Conservation (phyloP, 2,113 vertebrate species). For the Bombycilla garrulus region DNA sequence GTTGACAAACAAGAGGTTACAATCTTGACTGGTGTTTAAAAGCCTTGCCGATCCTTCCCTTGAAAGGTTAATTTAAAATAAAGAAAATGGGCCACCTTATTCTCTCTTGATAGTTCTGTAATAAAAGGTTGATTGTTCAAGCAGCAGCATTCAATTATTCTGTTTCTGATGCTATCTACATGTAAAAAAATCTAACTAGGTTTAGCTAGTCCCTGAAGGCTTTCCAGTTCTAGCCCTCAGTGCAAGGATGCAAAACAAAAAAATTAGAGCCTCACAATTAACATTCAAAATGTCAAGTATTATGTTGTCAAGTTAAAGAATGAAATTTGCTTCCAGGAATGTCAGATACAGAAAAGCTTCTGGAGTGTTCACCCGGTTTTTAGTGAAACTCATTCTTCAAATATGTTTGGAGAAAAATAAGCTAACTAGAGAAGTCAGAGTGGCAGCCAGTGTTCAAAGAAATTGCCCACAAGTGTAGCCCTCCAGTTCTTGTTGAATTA, state of each 20-base stretch:
- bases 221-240: conserved; percentile 9
- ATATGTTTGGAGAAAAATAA: not conserved
- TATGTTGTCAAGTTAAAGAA: not conserved
- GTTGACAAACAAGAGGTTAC: not conserved
- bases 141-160: conserved; percentile 54
- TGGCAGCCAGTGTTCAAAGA: not conserved
- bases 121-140: conserved; percentile 68
- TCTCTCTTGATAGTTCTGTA: conserved; percentile 7
- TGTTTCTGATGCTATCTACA: conserved; percentile 66
- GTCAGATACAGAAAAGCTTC: not conserved
- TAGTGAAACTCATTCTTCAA: not conserved
- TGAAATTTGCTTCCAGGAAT: not conserved
- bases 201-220: not conserved
- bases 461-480: not conserved
- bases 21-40: not conserved
- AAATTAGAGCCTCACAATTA: not conserved
- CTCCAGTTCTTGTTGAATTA: not conserved
- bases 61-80: conserved; percentile 54
- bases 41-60: not conserved
- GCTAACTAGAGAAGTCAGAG: not conserved
- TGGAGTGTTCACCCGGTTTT: not conserved
- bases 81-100: conserved; percentile 38
- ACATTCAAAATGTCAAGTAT: not conserved
- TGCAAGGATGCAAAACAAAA: not conserved
- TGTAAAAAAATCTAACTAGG: conserved; percentile 33